Conservation (phyloP, 2,888 invertebrate species). For the Sacculina carcini region DNA sequence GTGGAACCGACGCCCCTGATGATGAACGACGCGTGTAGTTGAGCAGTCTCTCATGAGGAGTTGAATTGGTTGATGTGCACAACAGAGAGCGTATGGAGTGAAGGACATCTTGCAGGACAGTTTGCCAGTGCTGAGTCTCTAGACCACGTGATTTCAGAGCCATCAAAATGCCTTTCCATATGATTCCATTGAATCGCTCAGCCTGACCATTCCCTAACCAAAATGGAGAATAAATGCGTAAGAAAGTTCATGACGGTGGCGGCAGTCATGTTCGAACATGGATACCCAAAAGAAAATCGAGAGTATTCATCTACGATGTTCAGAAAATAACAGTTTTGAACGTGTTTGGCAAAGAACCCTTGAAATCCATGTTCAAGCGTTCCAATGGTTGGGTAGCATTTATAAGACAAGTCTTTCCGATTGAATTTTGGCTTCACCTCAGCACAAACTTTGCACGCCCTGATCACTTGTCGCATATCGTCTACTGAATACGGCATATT, state of each 20-base stretch:
- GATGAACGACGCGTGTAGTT: neutral
- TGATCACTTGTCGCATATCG: no score
- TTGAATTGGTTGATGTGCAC: neutral
- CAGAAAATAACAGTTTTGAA: conserved; percentile 2
- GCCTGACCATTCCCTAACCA: neutral
- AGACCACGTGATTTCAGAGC: neutral
- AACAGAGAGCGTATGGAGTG: conserved; percentile 1
- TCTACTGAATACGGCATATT: no score
- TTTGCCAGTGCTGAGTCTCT: neutral
- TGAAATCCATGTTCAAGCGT: no score
- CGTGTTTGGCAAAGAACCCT: neutral
- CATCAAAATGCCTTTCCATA: neutral
- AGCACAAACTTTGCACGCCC: no score
- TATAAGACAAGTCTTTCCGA: neutral
- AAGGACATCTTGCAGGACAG: neutral
- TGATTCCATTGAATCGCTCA: neutral
- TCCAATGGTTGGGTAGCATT: no score
- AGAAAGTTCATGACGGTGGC: conserved; percentile 3
- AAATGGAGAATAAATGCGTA: conserved; percentile 3
- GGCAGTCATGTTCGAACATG: no score
- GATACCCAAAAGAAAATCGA: conserved; percentile 6
- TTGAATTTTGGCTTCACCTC: conserved; percentile 1
- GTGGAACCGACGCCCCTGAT: neutral
- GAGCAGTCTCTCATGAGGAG: neutral
- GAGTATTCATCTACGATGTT: conserved; percentile 6